Evolutionary conservation across 2,888 invertebrate genomes (phyloP), one percentile per base, ranked within the genome.

Genomic region (Apamea epomidion): DNA sequence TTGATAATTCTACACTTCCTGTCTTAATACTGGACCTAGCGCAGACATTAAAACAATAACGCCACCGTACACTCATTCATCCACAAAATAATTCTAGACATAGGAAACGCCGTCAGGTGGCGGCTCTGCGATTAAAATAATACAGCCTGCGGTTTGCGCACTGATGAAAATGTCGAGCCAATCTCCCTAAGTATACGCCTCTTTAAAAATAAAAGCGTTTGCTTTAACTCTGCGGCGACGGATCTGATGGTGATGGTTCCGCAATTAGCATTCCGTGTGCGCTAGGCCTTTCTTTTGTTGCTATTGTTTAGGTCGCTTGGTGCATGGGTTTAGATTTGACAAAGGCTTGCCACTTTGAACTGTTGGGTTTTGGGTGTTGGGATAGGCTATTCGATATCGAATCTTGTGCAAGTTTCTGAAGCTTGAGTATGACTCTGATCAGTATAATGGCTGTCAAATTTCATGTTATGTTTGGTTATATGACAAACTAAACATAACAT

Each of bases 81-180:
- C 85, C 68, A 83, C 91, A 84, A 91, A 91, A 91, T 90, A 91
- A 90, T 89, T 81, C 70, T 85, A 92, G 89, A 89, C 88, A 88
- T 87, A 90, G 92, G 91, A 92, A 92, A 89, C 91, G 89, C 87
- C 84, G 90, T 89, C 86, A 91, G 92, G 89, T 89, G 94, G 95
- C 94, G 94, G 94, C 91, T 91, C 91, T 87, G 90, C 93, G 93
- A 96, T 96, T 96, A 96, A 95, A 96, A 96, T 96, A 96, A 96
- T 96, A 93, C 91, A 89, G 90, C 90, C 90, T 96, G 96, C 95
- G 96, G 96, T 96, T 92, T 90, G 91, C 86, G 84, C 92, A 88
- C 92, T 95, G 96, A 96, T 96, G 96, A 95, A 96, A 95, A 95
- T 94, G 94, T 94, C 94, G 93, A 94, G 91, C 94, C 92, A 96